phyloP scores from a whole-genome alignment of 2,113 vertebrate genomes.

The Rhinopomastus cyanomelas region DNA sequence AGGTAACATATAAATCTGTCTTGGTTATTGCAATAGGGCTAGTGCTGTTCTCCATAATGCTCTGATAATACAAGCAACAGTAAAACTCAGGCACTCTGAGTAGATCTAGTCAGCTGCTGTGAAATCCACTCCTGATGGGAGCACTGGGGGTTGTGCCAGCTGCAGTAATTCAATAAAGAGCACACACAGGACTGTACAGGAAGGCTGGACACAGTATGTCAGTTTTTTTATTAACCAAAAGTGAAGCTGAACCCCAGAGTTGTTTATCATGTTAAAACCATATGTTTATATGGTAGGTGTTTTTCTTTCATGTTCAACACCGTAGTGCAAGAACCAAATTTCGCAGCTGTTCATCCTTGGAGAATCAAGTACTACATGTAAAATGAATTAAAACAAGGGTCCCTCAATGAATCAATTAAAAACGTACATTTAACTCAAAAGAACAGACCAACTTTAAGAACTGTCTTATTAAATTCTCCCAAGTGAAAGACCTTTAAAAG shows the following conservation, averaged over 20 bases:
- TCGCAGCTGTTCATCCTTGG: constrained; percentile 61
- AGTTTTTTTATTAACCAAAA: constrained; percentile 80
- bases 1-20: neutral
- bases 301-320: constrained; percentile 51
- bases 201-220: constrained; percentile 71
- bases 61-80: neutral
- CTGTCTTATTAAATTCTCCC: constrained; percentile 66
- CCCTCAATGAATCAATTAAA: constrained; percentile 37
- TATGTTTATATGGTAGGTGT: constrained; percentile 57
- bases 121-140: neutral
- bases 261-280: constrained; percentile 64
- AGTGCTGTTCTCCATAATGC: neutral
- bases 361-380: constrained; percentile 69
- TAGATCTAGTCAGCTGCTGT: neutral
- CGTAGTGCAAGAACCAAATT: constrained; percentile 67
- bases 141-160: neutral
- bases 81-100: neutral
- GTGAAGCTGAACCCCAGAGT: constrained; percentile 69
- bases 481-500: constrained; percentile 75
- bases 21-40: neutral
- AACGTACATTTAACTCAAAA: constrained; percentile 45
- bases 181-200: constrained; percentile 51
- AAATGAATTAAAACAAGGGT: constrained; percentile 71
- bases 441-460: constrained; percentile 67
- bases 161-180: constrained; percentile 29